A percentile compares a stretch with the other conserved stretches of the same genome.
These are phyloP conservation scores for Equus quagga DNA, from an alignment of 2,113 vertebrate genomes.

Conservation along the genomic window DNA sequence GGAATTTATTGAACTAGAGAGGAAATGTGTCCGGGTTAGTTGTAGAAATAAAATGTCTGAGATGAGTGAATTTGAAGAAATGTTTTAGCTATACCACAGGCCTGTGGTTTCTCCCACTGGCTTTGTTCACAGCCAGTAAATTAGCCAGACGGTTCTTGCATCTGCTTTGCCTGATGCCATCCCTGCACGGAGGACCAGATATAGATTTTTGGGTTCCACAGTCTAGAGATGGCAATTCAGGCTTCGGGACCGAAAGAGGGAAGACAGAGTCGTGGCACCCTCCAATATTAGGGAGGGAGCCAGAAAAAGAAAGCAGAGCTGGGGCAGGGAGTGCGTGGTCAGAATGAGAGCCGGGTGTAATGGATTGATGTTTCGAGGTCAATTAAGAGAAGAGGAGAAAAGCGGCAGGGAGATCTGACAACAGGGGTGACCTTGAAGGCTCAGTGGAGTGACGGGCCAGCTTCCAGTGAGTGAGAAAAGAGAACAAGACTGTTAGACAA, in stretches of 20 bases:
- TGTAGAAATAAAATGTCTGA: not conserved
- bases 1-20: not conserved
- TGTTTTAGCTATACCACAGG: rapidly evolving
- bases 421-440: not conserved
- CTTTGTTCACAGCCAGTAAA: not conserved
- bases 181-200: not conserved
- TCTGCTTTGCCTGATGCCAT: not conserved
- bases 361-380: rapidly evolving
- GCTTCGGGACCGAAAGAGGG: not conserved
- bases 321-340: not conserved
- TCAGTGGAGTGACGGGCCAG: rapidly evolving
- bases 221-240: not conserved
- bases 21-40: not conserved
- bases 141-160: rapidly evolving
- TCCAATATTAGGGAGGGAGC: too few species aligned
- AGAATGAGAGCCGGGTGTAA: not conserved
- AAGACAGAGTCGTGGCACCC: not conserved
- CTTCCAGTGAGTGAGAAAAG: not conserved
- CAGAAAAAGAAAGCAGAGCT: not conserved
- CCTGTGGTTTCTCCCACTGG: not conserved
- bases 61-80: not conserved
- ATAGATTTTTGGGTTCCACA: not conserved
- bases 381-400: not conserved
- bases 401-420: not conserved
- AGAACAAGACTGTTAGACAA: not conserved